Conservation (phyloP, 2,888 invertebrate species). For the Digitonthophagus gazella region DNA sequence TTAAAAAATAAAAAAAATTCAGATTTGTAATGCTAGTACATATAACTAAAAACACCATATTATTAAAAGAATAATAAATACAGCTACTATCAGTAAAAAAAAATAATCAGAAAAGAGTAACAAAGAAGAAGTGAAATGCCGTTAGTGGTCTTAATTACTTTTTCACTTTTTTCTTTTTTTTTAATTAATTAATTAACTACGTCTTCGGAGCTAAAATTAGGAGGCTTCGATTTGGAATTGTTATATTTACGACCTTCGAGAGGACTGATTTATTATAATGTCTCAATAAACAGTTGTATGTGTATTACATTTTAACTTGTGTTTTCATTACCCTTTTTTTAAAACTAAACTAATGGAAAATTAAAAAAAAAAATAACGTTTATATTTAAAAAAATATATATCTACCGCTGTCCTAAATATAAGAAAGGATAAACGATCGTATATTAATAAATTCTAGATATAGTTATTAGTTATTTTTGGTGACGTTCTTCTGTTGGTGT, state of each 20-base stretch:
- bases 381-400: background rate
- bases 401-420: background rate
- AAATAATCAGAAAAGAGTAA: slow-evolving; percentile 12
- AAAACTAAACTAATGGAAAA: background rate
- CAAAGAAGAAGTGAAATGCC: background rate
- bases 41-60: slow-evolving; percentile 29
- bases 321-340: slow-evolving; percentile 31
- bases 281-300: slow-evolving; percentile 67
- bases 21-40: slow-evolving; percentile 37
- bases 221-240: slow-evolving; percentile 41
- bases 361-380: too few species aligned
- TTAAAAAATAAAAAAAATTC: slow-evolving; percentile 37
- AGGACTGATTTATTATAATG: slow-evolving; percentile 55
- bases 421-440: too few species aligned
- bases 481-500: background rate
- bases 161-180: slow-evolving; percentile 14
- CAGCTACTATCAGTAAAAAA: slow-evolving; percentile 23
- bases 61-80: slow-evolving; percentile 28
- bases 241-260: slow-evolving; percentile 45
- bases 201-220: slow-evolving; percentile 36
- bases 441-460: too few species aligned
- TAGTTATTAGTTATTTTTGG: background rate
- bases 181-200: too few species aligned
- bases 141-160: slow-evolving; percentile 25
- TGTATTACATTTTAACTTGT: slow-evolving; percentile 57